Percentiles rank a stretch among this genome's conserved stretches.
These are phyloP conservation scores for Euclidia mi DNA, from an alignment of 2,888 invertebrate species.

Conservation along the genomic window DNA sequence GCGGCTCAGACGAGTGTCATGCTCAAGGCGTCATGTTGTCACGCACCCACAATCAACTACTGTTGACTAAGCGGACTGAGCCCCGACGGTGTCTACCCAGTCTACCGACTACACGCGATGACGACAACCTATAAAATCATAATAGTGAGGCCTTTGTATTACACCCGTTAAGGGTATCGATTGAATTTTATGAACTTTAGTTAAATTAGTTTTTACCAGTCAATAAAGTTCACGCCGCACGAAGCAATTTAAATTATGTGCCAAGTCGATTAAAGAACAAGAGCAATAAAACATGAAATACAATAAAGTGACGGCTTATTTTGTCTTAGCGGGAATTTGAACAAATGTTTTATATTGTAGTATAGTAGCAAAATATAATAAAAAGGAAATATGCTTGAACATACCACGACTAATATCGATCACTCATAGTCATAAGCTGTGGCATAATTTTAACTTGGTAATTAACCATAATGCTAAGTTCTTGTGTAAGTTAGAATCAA, in stretches of 20 bases:
- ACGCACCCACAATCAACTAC: constrained; percentile 59
- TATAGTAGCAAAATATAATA: too few relatives aligned
- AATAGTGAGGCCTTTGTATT: constrained; percentile 51
- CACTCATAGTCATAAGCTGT: too few relatives aligned
- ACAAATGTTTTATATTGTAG: not conserved
- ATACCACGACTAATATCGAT: too few relatives aligned
- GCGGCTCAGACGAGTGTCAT: constrained; percentile 70
- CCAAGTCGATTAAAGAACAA: too few relatives aligned
- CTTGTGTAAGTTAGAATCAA: too few relatives aligned
- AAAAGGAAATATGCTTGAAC: too few relatives aligned
- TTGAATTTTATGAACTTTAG: constrained; percentile 13
- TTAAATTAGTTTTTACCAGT: constrained; percentile 6
- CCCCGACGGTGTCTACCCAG: not conserved
- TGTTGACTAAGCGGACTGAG: constrained; percentile 52
- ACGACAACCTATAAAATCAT: constrained; percentile 57
- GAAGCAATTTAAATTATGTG: too few relatives aligned
- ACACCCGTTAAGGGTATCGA: constrained; percentile 41
- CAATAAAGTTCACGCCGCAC: not conserved
- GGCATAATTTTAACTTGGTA: too few relatives aligned
- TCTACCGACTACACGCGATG: constrained; percentile 22
- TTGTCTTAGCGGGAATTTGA: not conserved
- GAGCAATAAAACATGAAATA: too few relatives aligned
- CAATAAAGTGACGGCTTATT: not conserved
- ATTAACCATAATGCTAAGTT: too few relatives aligned
- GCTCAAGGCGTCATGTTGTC: constrained; percentile 39